Evolutionary conservation across 2,113 vertebrate genomes (phyloP), one percentile per base, ranked within the genome.

Genomic region (Cochlearius cochlearius): DNA sequence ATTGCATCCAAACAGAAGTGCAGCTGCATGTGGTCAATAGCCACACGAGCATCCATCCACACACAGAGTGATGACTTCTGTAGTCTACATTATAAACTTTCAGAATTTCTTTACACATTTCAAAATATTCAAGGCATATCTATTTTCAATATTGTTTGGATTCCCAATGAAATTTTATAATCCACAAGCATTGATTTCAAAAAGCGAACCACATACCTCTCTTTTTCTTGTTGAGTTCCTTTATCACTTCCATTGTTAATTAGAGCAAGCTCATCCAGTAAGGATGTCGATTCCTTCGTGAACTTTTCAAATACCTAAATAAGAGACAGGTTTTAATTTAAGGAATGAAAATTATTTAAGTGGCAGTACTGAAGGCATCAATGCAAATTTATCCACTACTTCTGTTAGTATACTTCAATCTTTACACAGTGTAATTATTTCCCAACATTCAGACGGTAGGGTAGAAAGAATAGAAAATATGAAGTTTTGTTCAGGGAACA

Each of bases 301-400:
- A 99, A 99, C 96, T 99, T 99, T 97, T 99, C 99, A 98, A 99
- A 99, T 82, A 99, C 99, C 99, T 99, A 95, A 81, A 92, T 38
- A 91, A 92, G 79, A 91, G 5, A 7, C 32, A 88, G 7, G 10
- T 88, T 93, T 95, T 60, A 66, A 82, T 86, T 73, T 64, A 59
- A 88, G 43, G 78, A 88, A 59, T 7, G 1, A 62, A 83, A 83
- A 14, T 22, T 67, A 55, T 5, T 3, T 20, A 64, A 55, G 7
- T 32, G 23, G 29, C 6, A 89, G 49, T 41, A 82, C 8, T 49
- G 39, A 91, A 76, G 47, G 8, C 29, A 72, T 67, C 11, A 30
- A 23, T 52, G 53, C 20, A 93, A 63, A 73, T 90, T 64, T 34
- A 79, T 87, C 26, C 41, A 84, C 8, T 53, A 62, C 19, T 82